Evolutionary conservation across 2,113 vertebrate genomes (phyloP), one percentile per base, ranked within the genome.

Genomic region (Cyphomyrus discorhynchus): DNA sequence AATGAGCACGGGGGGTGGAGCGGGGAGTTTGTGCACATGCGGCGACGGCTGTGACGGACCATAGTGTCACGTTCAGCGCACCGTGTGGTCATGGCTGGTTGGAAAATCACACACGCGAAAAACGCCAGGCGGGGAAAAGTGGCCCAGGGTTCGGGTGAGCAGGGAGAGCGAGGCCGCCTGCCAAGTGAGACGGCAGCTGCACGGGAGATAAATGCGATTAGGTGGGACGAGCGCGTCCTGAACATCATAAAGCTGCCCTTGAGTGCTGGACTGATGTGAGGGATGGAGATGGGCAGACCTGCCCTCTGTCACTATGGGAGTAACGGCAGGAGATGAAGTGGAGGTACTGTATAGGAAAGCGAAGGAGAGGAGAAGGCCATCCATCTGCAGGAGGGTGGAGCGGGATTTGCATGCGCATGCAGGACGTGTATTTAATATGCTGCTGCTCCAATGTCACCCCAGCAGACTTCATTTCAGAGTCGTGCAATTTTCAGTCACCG

Each of bases 1-100:
- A 96, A 95, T 95, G 93, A 96, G 93, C 93, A 2, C 5, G 42
- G 53, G 53, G 31, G 80, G 7, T 0, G 39, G 80, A 39, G 49
- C 39, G 52, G 39, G 80, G 11, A 19, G 42, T 70, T 74, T 19
- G 42, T 31, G 19, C 35, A 1, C 21, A 3, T 39, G 39, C 56
- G 27, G 19, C 3, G 6, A 24, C 9, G 35, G 58, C 24, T 19
- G 56, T 21, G 56, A 24, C 27, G 13, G 11, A 24, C 10, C 35
- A 0, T 35, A 2, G 42, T 1, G 49, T 39, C 31, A 27, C 35
- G 19, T 74, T 74, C 27, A 11, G 46, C 24, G 2, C 17, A 27
- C 42, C n/a, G 74, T 1, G 13, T 1, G 31, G 11, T 80, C 74
- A 42, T 6, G 1, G 17, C 31, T 2, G 70, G 70, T 19, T 15